Evolutionary conservation across 64 coral and sea anemone species (phyloP).

Genomic region (Stichodactyla mertensii): DNA sequence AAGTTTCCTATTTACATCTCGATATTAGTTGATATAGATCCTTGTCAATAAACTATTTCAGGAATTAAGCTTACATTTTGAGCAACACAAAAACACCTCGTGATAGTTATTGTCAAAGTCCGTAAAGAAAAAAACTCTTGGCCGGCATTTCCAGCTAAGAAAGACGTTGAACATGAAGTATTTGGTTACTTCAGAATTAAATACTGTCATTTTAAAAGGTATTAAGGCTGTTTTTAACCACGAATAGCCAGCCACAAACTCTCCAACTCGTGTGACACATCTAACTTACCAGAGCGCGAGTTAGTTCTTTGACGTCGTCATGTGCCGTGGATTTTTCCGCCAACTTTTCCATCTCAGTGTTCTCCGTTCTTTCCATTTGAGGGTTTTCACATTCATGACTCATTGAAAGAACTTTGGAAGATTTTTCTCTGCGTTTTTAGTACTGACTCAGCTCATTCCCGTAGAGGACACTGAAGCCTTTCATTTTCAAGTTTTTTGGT

Average conservation of each 20-base stretch:
- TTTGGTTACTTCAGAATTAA: not conserved
- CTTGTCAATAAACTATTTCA: slow-evolving; percentile 1
- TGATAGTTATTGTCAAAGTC: not conserved
- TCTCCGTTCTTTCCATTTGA: not conserved
- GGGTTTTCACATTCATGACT: slow-evolving; percentile 1
- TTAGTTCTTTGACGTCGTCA: slow-evolving; percentile 13
- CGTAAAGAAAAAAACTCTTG: not conserved
- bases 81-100: not conserved
- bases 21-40: not conserved
- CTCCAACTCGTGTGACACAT: not conserved
- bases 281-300: slow-evolving; percentile 15
- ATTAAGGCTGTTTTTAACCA: not conserved
- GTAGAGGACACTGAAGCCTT: not conserved
- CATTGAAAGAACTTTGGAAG: not conserved
- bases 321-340: not conserved
- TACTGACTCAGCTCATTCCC: not conserved
- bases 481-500: slow-evolving; percentile 12
- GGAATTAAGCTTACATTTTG: not conserved
- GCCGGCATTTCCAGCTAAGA: not conserved
- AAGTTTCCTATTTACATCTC: slow-evolving; percentile 14
- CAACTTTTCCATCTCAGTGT: not conserved
- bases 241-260: not conserved
- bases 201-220: slow-evolving; percentile 1
- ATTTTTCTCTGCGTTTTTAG: not conserved
- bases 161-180: not conserved